Evolutionary conservation across 2,888 invertebrate species (phyloP), one percentile per base, ranked within the genome.

Genomic region (Tillus elongatus): DNA sequence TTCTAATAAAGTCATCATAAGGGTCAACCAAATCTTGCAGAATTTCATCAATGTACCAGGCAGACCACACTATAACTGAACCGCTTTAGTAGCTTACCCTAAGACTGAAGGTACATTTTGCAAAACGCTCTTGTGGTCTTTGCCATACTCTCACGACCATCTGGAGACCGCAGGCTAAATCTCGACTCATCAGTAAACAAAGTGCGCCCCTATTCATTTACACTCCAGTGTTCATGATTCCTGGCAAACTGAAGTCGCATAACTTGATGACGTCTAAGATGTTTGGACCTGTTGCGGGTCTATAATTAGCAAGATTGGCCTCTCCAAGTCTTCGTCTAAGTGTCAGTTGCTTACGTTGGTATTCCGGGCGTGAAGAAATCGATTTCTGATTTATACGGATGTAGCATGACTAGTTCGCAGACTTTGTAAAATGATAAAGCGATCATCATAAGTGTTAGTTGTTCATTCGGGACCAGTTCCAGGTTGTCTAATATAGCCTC

Each of bases 241-340:
- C 30, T 8, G 11, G 30, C 30, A 29, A 10, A 29, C 11, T 29
- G 30, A n/a, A 29, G 30, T 29, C 30, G 6, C 30, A 11, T 29
- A 10, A 29, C 12, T 4, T 11, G n/a, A n/a, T n/a, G n/a, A n/a
- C n/a, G n/a, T 4, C 6, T 4, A 29, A 10, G 6, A 29, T 6
- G 4, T n/a, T 11, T 8, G 30, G n/a, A 29, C 30, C 30, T n/a
- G 30, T 29, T 29, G 30, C 30, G 6, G 30, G 30, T 11, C 30
- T 29, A 12, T 32, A 13, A 36, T 10, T 11, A 9, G n/a, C 13
- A 36, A 16, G 35, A 37, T 12, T 11, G 4, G 4, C 15, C 37
- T 36, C 33, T 35, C 19, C 19, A 9, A 36, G 13, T 36, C 35
- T 36, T 36, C 37, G 15, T 16, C 37, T 9, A 37, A 36, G 37